A percentile compares a stretch with the other conserved stretches of the same genome.
These are phyloP conservation scores for Chondrilla cf. caribensis DNA, from an alignment of 37 sponge, comb jelly and placozoan species.

Conservation along the genomic window DNA sequence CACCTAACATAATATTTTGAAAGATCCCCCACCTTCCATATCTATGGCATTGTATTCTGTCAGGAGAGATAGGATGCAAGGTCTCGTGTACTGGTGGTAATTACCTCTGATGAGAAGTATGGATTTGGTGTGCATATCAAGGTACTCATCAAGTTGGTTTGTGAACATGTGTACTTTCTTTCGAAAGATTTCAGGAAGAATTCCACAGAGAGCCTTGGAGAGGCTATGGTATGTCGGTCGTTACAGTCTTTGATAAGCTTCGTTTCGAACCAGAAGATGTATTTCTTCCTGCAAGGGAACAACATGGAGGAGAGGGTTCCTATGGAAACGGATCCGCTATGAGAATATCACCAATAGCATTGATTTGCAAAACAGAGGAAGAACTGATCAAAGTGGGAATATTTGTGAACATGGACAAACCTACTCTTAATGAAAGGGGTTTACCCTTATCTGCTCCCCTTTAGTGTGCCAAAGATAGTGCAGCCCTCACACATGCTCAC, in stretches of 20 bases:
- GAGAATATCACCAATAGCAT: constrained; percentile 68
- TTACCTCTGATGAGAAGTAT: too few species aligned
- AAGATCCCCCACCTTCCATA: too few species aligned
- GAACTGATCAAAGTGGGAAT: neutral
- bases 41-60: too few species aligned
- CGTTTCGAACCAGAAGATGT: constrained; percentile 33
- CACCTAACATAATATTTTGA: too few species aligned
- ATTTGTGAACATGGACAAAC: too few species aligned
- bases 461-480: constrained; percentile 47
- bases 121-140: too few species aligned
- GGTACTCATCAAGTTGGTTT: too few species aligned
- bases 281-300: constrained; percentile 54
- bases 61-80: too few species aligned
- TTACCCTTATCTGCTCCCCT: neutral
- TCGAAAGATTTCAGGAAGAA: constrained; percentile 57
- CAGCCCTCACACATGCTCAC: constrained; percentile 64
- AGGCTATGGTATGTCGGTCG: constrained; percentile 65
- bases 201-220: constrained; percentile 53
- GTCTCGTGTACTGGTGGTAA: too few species aligned
- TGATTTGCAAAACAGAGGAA: constrained; percentile 20
- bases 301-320: constrained; percentile 72
- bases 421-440: neutral
- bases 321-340: constrained; percentile 80
- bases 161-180: too few species aligned
- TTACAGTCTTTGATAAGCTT: constrained; percentile 50